Conservation (phyloP, 1,140 invertebrate species). For the Drosophila kanapiae region DNA sequence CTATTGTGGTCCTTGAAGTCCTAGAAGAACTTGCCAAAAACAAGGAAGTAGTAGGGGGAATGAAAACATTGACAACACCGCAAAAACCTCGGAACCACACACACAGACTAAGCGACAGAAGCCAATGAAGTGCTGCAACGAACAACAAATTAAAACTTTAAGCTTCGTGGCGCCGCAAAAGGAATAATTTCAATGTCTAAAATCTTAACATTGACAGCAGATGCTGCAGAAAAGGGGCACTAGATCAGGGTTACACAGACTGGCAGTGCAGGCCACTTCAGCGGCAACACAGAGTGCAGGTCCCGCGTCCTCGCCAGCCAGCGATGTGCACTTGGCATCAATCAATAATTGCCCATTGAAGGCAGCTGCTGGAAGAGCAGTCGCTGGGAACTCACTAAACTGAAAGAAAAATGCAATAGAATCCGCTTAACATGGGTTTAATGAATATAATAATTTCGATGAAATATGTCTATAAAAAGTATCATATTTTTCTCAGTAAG, state of each 20-base stretch:
- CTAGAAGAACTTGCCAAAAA: constrained; percentile 7
- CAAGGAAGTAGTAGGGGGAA: constrained; percentile 6
- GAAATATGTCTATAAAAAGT: neutral
- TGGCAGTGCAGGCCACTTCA: constrained; percentile 57
- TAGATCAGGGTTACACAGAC: constrained; percentile 72
- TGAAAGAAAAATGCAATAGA: constrained; percentile 10
- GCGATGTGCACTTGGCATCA: constrained; percentile 75
- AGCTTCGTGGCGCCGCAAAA: constrained; percentile 44
- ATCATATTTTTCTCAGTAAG: neutral
- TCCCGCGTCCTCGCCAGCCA: constrained; percentile 9
- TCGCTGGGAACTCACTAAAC: constrained; percentile 38
- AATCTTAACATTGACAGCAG: constrained; percentile 79
- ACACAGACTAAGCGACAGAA: constrained; percentile 21
- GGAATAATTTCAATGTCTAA: constrained; percentile 77
- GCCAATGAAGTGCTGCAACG: constrained; percentile 36
- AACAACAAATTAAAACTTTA: constrained; percentile 66
- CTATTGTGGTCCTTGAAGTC: constrained; percentile 4
- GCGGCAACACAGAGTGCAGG: constrained; percentile 13
- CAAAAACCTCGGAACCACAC: constrained; percentile 16
- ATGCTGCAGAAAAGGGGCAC: constrained; percentile 70
- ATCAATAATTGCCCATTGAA: constrained; percentile 84
- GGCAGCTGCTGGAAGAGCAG: constrained; percentile 74
- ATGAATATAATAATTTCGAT: neutral
- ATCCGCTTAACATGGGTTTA: neutral
- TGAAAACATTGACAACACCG: constrained; percentile 31